A percentile compares a stretch with the other conserved stretches of the same genome.
Conservation (phyloP, 2,113 vertebrate genomes). For the Microcebus murinus region DNA sequence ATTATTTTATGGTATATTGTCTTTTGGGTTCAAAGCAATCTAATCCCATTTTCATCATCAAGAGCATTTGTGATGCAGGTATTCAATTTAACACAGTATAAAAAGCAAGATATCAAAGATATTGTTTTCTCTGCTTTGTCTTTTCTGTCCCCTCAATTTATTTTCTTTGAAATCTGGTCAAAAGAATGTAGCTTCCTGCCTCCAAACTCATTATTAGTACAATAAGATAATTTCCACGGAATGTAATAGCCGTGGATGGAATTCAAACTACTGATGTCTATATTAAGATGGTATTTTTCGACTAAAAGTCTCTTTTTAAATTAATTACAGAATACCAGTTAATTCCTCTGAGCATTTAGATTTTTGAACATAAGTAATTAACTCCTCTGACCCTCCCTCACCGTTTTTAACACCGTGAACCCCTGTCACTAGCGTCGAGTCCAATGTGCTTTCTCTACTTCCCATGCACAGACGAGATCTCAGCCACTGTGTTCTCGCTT, state of each 20-base stretch:
- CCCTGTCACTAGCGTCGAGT: conserved; percentile 53
- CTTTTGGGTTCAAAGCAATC: conserved; percentile 14
- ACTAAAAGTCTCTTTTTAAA: conserved; percentile 71
- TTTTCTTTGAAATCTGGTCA: conserved; percentile 35
- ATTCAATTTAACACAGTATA: neutral
- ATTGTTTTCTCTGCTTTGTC: conserved; percentile 60
- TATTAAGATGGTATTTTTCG: conserved; percentile 74
- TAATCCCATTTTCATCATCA: conserved; percentile 34
- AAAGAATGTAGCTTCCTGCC: conserved; percentile 14
- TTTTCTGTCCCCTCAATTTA: conserved; percentile 40
- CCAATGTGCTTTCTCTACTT: conserved; percentile 63
- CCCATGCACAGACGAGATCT: conserved; percentile 43
- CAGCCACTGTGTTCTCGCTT: neutral
- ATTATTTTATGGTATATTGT: neutral
- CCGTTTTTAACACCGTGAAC: conserved; percentile 71
- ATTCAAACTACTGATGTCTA: conserved; percentile 62
- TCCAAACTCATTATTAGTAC: conserved; percentile 55
- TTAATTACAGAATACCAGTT: conserved; percentile 71
- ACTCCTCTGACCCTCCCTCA: conserved; percentile 73
- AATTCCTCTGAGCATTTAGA: conserved; percentile 72
- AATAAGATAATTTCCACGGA: conserved; percentile 53
- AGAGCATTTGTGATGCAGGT: conserved; percentile 18
- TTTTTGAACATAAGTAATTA: conserved; percentile 79
- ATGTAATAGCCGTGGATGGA: conserved; percentile 5
- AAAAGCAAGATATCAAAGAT: conserved; percentile 54